These are phyloP conservation scores for Sebastes baramenuke DNA, from an alignment of 2,797 vertebrate genomes.

Conservation along the genomic window DNA sequence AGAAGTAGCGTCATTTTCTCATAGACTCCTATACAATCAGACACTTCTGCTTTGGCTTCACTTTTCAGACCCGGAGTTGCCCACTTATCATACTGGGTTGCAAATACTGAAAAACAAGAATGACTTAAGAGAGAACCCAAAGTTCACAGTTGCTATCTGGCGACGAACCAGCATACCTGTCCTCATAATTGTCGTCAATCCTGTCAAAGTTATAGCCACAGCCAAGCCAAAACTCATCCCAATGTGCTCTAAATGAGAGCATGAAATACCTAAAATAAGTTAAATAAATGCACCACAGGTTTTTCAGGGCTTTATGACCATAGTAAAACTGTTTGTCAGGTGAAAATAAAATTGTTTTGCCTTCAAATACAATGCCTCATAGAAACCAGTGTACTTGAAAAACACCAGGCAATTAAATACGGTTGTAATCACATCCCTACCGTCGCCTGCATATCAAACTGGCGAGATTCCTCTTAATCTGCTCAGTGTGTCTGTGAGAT, in stretches of 20 bases:
- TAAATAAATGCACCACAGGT: not conserved
- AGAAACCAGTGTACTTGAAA: not conserved
- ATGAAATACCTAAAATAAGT: not conserved
- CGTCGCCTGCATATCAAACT: conserved; percentile 11
- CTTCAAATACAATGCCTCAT: not conserved
- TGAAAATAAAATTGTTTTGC: not conserved
- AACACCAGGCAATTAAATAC: conserved; percentile 2
- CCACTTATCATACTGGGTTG: no score
- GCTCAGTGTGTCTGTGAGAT: conserved; percentile 28
- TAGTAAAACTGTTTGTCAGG: not conserved
- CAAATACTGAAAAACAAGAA: not conserved
- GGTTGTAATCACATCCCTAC: not conserved
- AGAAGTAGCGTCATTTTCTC: no score
- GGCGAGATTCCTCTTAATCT: conserved; percentile 20
- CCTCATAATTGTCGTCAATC: not conserved
- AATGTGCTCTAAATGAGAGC: not conserved
- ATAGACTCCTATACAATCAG: no score
- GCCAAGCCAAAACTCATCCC: not conserved
- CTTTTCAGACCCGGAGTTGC: no score
- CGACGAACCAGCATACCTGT: not conserved
- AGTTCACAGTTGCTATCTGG: not conserved
- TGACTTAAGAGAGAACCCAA: not conserved
- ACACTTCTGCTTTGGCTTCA: no score
- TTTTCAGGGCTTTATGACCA: not conserved
- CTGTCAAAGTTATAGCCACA: not conserved